Evolutionary conservation across 2,797 vertebrate species (phyloP).

Genomic region (Manis crassicaudata): DNA sequence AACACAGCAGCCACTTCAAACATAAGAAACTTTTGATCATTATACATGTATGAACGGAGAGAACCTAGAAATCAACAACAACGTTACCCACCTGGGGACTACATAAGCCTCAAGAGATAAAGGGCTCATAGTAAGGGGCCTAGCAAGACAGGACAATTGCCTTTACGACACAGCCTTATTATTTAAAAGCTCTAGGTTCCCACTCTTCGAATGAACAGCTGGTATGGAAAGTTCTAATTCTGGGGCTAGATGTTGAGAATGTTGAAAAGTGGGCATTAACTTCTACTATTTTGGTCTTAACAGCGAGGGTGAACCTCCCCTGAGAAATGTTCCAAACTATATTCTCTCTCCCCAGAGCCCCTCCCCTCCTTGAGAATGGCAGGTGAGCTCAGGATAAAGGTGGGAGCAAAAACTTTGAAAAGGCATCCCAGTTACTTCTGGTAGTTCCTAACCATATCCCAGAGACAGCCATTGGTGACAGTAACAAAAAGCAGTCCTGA

Average conservation of each 20-base stretch:
- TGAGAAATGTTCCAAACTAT: background rate
- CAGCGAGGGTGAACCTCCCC: background rate
- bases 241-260: background rate
- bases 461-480: rapidly evolving
- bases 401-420: background rate
- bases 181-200: background rate
- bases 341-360: background rate
- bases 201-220: background rate
- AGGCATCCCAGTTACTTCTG: background rate
- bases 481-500: background rate
- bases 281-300: background rate
- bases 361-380: background rate
- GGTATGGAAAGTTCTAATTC: background rate
- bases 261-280: background rate
- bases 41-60: background rate
- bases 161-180: background rate
- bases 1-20: background rate
- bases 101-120: background rate
- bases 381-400: background rate
- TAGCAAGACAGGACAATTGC: background rate
- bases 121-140: background rate
- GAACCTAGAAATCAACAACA: background rate
- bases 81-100: background rate
- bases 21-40: background rate
- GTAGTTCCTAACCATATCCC: background rate